These are phyloP conservation scores for Erynnis tages DNA, from an alignment of 2,888 invertebrate species.

Conservation along the genomic window DNA sequence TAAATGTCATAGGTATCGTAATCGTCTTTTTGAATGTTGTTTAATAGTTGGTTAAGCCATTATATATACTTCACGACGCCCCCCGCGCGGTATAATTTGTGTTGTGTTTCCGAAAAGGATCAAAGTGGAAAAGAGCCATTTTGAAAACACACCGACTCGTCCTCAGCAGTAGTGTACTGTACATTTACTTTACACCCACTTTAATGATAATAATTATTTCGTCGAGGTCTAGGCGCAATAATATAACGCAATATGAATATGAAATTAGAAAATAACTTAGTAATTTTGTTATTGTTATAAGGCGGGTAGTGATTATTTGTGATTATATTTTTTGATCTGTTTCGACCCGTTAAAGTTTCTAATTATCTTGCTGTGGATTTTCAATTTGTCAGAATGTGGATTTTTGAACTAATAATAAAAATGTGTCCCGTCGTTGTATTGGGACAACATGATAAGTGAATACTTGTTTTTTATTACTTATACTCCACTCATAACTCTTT, in stretches of 20 bases:
- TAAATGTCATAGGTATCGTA: slow-evolving; percentile 41
- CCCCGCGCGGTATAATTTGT: slow-evolving; percentile 84
- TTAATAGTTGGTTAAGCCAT: slow-evolving; percentile 37
- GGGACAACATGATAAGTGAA: slow-evolving; percentile 44
- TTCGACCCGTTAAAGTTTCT: slow-evolving; percentile 65
- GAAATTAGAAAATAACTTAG: slow-evolving; percentile 57
- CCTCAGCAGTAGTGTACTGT: slow-evolving; percentile 67
- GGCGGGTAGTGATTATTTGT: slow-evolving; percentile 66
- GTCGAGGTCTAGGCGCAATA: slow-evolving; percentile 60
- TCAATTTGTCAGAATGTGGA: slow-evolving; percentile 73
- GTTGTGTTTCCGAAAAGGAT: slow-evolving; percentile 93
- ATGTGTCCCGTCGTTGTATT: slow-evolving; percentile 58
- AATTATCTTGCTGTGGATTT: slow-evolving; percentile 71
- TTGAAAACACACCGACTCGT: slow-evolving; percentile 91
- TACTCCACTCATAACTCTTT: too few relatives aligned
- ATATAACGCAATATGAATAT: slow-evolving; percentile 54
- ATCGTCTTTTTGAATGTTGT: slow-evolving; percentile 41
- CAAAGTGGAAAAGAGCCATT: slow-evolving; percentile 92
- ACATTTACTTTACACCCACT: slow-evolving; percentile 68
- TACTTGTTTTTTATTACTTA: slow-evolving; percentile 2
- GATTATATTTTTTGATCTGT: slow-evolving; percentile 72
- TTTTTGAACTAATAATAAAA: slow-evolving; percentile 74
- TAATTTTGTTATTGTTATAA: slow-evolving; percentile 60
- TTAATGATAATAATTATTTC: slow-evolving; percentile 58
- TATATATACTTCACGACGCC: slow-evolving; percentile 38